These are phyloP conservation scores for Pseudomyrmex dendroicus DNA, from an alignment of 1,140 invertebrate genomes.

Conservation along the genomic window DNA sequence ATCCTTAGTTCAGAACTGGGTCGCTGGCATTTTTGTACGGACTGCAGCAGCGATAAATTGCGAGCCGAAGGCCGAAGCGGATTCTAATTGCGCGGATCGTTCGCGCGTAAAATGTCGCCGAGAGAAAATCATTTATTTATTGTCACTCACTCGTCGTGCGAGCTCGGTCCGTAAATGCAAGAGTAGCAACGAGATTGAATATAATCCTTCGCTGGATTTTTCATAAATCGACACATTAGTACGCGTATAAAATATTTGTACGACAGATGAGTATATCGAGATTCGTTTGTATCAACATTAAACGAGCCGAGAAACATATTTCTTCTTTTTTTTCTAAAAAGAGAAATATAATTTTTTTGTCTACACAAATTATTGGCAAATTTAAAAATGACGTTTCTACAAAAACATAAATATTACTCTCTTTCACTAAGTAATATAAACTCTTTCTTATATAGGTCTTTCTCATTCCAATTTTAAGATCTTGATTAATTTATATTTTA, in stretches of 20 bases:
- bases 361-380: too few relatives aligned
- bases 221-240: background rate
- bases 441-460: too few relatives aligned
- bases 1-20: slow-evolving; percentile 53
- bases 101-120: slow-evolving; percentile 40
- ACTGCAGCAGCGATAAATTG: slow-evolving; percentile 50
- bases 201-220: background rate
- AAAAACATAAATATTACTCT: too few relatives aligned
- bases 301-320: too few relatives aligned
- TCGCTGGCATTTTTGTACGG: slow-evolving; percentile 48
- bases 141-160: slow-evolving; percentile 35
- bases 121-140: slow-evolving; percentile 52
- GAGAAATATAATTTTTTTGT: too few relatives aligned
- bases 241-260: background rate
- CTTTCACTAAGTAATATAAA: too few relatives aligned
- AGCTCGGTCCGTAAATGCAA: background rate
- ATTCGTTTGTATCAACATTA: too few relatives aligned
- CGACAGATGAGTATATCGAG: too few relatives aligned
- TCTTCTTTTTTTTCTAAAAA: too few relatives aligned
- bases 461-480: too few relatives aligned
- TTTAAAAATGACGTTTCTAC: too few relatives aligned
- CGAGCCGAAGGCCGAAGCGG: slow-evolving; percentile 32
- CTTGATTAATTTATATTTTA: too few relatives aligned
- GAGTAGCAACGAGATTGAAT: background rate
- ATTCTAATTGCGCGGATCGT: slow-evolving; percentile 54